Base-by-base conservation (phyloP, 2,113 vertebrate species). In the Rallus limicola region DNA sequence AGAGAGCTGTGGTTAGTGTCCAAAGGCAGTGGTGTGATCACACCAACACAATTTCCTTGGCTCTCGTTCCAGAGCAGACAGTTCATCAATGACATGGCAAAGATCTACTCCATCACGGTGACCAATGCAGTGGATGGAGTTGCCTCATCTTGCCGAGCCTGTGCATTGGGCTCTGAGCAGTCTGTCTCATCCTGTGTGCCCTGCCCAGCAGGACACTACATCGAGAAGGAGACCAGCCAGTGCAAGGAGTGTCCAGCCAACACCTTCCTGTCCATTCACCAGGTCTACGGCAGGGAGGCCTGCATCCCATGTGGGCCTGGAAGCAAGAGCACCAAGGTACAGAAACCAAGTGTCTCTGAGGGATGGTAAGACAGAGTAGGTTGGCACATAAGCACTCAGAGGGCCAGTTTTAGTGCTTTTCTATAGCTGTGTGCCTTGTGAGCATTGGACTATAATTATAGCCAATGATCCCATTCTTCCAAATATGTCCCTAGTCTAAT, bases 201-300 rank as follows among this genome's bases (percentile, higher is more conserved):
- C 34, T 99, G 99, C 93, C 99, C 99, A 0, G 93, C 98, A 0
- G 99, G 99, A 40, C 98, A 99, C 97, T 99, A 98, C 98, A 99
- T 99, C 8, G 98, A 99, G 59, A 97, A 98, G 7, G 96, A 96
- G 84, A 99, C 86, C 92, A 99, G 98, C 97, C 98, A 98, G 95
- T 99, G 99, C 97, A 95, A 97, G 68, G 99, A 99, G 93, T 99
- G 99, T 85, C 99, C 99, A 0, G 90, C 34, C 23, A 97, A 99
- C 97, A 99, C 99, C 1, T 98, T 98, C 98, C 98, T 99, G 40
- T 98, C 98, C 55, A 94, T 99, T 56, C 99, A 99, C 74, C 97
- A 98, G 89, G 97, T 98, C 40, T 99, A 98, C 0, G 99, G 99
- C 62, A 92, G 56, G 25, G 99, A 99, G 8, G 98, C 99, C 81